Evolutionary conservation across 2,888 invertebrate species (phyloP).

Genomic region (Drosophila barbarae): DNA sequence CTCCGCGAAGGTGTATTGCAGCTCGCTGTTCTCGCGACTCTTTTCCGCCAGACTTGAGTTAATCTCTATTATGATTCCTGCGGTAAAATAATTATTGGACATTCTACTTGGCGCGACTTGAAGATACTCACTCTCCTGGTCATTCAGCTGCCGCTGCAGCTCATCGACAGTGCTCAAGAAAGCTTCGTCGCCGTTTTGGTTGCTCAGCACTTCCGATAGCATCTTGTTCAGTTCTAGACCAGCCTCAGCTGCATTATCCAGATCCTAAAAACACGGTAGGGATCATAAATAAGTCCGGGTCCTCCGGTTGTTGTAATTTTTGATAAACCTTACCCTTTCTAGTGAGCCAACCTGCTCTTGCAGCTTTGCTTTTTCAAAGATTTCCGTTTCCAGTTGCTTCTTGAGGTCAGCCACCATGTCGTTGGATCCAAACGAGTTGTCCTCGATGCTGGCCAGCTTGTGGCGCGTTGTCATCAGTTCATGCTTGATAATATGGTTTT

Average conservation of each 20-base stretch:
- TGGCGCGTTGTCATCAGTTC: slow-evolving; percentile 82
- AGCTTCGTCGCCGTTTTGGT: slow-evolving; percentile 84
- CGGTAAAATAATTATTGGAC: not conserved
- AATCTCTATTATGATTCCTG: slow-evolving; percentile 81
- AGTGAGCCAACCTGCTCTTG: slow-evolving; percentile 85
- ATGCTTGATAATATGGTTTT: slow-evolving; percentile 84
- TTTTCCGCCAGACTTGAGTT: slow-evolving; percentile 81
- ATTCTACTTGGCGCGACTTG: too few relatives aligned
- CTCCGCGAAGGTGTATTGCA: slow-evolving; percentile 79
- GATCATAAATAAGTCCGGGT: not conserved
- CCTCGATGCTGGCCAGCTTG: slow-evolving; percentile 84
- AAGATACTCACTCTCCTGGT: slow-evolving; percentile 81
- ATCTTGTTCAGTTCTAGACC: slow-evolving; percentile 87
- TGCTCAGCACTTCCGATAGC: slow-evolving; percentile 84
- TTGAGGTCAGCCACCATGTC: slow-evolving; percentile 86
- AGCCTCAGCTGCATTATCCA: slow-evolving; percentile 90
- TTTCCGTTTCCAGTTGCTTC: slow-evolving; percentile 82
- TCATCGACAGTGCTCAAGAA: slow-evolving; percentile 84
- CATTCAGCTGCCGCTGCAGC: slow-evolving; percentile 84
- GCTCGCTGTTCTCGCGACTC: slow-evolving; percentile 81
- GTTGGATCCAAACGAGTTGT: slow-evolving; percentile 86
- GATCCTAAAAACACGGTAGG: slow-evolving; percentile 80
- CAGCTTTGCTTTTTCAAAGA: slow-evolving; percentile 80
- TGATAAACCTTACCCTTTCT: slow-evolving; percentile 81
- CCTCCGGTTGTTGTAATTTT: too few relatives aligned